A percentile compares a stretch with the other conserved stretches of the same genome.
Evolutionary conservation across 2,797 vertebrate species (phyloP).

Genomic region (Macrochelys suwanniensis): DNA sequence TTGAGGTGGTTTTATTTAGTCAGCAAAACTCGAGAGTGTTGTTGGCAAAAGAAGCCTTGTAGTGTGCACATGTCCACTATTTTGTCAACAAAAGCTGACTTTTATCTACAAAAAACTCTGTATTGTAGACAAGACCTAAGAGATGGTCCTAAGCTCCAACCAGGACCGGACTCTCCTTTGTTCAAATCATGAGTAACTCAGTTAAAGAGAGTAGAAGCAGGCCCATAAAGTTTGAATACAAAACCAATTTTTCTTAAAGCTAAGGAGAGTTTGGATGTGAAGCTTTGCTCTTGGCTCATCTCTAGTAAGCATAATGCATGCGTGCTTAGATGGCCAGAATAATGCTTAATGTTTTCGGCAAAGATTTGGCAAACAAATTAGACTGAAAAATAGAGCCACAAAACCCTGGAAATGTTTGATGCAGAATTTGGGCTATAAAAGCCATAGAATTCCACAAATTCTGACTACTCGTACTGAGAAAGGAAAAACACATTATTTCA

Average conservation of each 20-base stretch:
- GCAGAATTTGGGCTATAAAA: neutral
- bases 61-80: too few species aligned
- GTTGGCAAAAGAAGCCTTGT: too few species aligned
- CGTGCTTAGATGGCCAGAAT: neutral
- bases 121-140: neutral
- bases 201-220: constrained; percentile 17
- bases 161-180: constrained; percentile 8
- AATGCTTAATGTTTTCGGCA: too few species aligned
- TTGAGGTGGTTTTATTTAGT: too few species aligned
- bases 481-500: neutral
- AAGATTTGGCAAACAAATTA: constrained; percentile 19
- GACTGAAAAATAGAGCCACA: neutral
- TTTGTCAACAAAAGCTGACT: too few species aligned
- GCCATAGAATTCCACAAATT: neutral
- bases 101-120: too few species aligned
- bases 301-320: neutral
- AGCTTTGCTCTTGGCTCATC: constrained; percentile 15
- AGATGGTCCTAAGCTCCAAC: neutral
- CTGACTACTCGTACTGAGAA: neutral
- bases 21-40: too few species aligned
- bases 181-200: constrained; percentile 25
- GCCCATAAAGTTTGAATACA: constrained; percentile 1
- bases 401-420: constrained; percentile 14
- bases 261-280: neutral
- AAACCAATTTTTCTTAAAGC: constrained; percentile 27